These are phyloP conservation scores for Platycnemis pennipes DNA, from an alignment of 2,888 invertebrate species.

Conservation along the genomic window DNA sequence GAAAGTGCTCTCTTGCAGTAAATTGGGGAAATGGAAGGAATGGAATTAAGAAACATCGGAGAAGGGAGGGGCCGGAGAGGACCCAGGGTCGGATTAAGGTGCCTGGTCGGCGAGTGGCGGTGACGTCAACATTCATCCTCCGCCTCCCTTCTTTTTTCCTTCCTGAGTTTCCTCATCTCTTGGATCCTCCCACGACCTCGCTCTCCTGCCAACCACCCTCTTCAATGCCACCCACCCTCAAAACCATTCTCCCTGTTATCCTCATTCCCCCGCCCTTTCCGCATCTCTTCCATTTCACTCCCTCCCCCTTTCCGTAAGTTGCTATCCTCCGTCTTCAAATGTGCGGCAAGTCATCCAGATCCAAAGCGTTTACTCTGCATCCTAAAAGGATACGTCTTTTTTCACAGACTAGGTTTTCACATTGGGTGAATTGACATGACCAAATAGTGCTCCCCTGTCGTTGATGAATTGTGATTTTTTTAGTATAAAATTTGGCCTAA, in stretches of 20 bases:
- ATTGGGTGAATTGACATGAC: too few relatives aligned
- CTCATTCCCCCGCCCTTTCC: neutral
- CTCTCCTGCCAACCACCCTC: neutral
- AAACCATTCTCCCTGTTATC: neutral
- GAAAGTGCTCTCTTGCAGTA: neutral
- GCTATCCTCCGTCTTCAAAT: neutral
- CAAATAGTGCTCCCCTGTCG: too few relatives aligned
- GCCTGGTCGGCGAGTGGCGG: neutral
- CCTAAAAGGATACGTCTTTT: too few relatives aligned
- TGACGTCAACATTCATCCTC: constrained; percentile 24
- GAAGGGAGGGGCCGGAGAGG: neutral
- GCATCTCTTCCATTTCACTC: neutral
- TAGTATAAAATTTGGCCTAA: too few relatives aligned
- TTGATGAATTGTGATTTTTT: too few relatives aligned
- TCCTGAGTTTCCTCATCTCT: neutral
- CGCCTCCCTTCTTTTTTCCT: neutral
- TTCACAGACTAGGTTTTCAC: too few relatives aligned
- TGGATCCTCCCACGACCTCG: neutral
- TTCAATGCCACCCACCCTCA: too few relatives aligned
- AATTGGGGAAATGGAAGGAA: neutral
- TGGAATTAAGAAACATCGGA: neutral
- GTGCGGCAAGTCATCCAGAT: too few relatives aligned
- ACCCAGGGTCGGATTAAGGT: neutral
- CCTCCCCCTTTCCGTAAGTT: neutral
- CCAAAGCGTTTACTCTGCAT: too few relatives aligned